Evolutionary conservation across 2,797 vertebrate genomes (phyloP).

Genomic region (Synanceia verrucosa): DNA sequence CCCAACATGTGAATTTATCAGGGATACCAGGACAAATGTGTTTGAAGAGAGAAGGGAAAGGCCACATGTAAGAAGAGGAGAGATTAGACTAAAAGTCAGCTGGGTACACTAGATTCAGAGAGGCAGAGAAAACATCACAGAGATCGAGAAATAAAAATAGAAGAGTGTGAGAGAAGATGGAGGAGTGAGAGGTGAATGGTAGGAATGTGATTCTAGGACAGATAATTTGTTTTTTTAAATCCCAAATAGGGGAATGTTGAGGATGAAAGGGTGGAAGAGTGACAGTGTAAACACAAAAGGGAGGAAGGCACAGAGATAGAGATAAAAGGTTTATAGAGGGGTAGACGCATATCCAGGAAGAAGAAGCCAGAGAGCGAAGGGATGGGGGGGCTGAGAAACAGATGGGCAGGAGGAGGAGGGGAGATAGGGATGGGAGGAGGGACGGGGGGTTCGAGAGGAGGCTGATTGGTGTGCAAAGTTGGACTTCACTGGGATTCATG

Average conservation of each 20-base stretch:
- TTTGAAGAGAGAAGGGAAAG: background rate
- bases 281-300: background rate
- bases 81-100: conserved; percentile 2
- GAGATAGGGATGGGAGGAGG: conserved; percentile 33
- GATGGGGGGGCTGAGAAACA: conserved; percentile 58
- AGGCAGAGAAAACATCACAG: conserved; percentile 46
- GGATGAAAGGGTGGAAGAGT: conserved; percentile 44
- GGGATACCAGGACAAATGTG: background rate
- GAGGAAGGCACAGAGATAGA: background rate
- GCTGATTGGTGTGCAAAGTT: conserved; percentile 75
- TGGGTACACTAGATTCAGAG: conserved; percentile 19
- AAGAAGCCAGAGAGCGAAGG: conserved; percentile 52
- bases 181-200: conserved; percentile 46
- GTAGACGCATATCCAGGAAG: conserved; percentile 30
- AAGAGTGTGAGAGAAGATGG: conserved; percentile 45
- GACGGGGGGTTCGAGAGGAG: background rate
- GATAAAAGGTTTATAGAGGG: conserved; percentile 31
- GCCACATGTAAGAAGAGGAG: background rate
- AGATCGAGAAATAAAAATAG: conserved; percentile 53
- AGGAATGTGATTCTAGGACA: conserved; percentile 43
- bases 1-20: conserved; percentile 24
- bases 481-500: conserved; percentile 60
- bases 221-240: conserved; percentile 38
- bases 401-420: conserved; percentile 66
- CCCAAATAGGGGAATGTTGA: conserved; percentile 29